Conservation (phyloP, 2,888 invertebrate genomes). For the Drosophila seclusa region DNA sequence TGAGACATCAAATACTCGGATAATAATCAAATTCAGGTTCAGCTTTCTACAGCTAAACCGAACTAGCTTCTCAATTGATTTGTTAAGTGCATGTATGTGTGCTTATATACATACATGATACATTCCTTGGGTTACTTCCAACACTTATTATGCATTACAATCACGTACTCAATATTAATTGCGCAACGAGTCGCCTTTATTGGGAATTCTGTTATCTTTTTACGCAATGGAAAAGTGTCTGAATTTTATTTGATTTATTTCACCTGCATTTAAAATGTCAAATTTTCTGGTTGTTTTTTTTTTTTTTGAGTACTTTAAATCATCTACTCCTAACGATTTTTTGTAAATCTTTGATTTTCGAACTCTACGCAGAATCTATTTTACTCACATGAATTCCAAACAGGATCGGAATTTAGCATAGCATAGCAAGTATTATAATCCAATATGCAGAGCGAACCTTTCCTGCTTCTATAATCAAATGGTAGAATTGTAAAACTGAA, state of each 20-base stretch:
- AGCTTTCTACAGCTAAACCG: neutral
- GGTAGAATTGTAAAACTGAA: neutral
- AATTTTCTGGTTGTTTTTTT: neutral
- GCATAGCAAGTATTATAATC: neutral
- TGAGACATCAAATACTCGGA: neutral
- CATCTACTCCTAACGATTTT: neutral
- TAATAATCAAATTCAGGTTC: neutral
- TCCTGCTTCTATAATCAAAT: neutral
- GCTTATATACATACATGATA: neutral
- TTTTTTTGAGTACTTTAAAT: neutral
- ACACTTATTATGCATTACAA: neutral
- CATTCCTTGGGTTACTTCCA: neutral
- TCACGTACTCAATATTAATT: slow-evolving; percentile 16
- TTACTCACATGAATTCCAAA: neutral
- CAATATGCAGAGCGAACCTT: neutral
- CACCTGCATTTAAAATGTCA: neutral
- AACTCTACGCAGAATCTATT: neutral
- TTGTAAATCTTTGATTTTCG: neutral
- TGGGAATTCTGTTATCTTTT: neutral
- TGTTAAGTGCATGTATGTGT: neutral
- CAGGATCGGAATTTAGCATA: neutral
- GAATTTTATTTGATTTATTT: neutral
- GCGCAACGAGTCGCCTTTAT: neutral
- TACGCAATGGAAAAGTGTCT: neutral
- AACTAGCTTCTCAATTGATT: neutral